Evolutionary conservation across 2,797 vertebrate genomes (phyloP), one percentile per base, ranked within the genome.

Genomic region (Adrianichthys oophorus): DNA sequence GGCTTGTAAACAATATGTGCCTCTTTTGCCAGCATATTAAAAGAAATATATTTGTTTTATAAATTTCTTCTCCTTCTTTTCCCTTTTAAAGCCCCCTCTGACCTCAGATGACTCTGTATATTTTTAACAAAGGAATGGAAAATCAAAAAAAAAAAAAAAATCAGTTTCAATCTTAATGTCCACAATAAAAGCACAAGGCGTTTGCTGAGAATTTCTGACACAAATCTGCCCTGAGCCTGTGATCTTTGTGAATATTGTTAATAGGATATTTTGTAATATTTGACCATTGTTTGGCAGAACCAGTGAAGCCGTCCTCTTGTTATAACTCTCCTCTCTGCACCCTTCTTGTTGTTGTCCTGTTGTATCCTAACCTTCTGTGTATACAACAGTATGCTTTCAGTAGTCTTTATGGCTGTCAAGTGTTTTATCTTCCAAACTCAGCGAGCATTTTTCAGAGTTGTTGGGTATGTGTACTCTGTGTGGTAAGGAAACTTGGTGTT

Each of bases 221-320:
- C 48, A 19, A 83, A 87, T 86, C 51, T 87, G 89, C 85, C 73
- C 75, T 82, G 79, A 89, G 77, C 85, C 87, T 58, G 40, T 73
- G 84, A 83, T 85, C 70, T 83, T 86, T 91, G 91, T 92, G 89
- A 92, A 92, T 91, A 92, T 88, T 91, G 91, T 92, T 90, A 86
- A 92, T 91, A 92, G 91, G 85, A 90, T 92, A 91, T 93, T 93
- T 93, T 93, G 90, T 92, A 91, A 92, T 91, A 92, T 92, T 90
- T 91, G 86, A 90, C 86, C 91, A 92, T 90, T 66, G 85, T 91
- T 87, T 90, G 91, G 91, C 91, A 89, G 90, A 91, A 87, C 85
- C 85, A 87, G 88, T 91, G 90, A 92, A 90, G 87, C 89, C 88
- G 87, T 89, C 80, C 71, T 84, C 84, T 86, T 19, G 79, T 80